These are phyloP conservation scores for Trichomalopsis sarcophagae DNA, from an alignment of 1,140 invertebrate species.

Conservation along the genomic window DNA sequence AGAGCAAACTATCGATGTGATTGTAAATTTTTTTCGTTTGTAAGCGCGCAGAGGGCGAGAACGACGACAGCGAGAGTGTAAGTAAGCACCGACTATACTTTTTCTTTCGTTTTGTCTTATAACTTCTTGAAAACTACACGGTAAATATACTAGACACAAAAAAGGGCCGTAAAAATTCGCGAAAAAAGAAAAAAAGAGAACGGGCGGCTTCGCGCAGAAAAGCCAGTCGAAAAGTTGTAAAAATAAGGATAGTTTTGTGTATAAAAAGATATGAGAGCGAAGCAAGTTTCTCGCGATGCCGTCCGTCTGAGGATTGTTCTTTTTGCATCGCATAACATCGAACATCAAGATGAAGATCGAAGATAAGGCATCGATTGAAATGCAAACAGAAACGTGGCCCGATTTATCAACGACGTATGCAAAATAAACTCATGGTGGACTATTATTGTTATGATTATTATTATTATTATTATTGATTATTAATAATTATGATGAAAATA, in stretches of 20 bases:
- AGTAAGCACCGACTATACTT: background rate
- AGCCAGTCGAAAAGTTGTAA: conserved; percentile 29
- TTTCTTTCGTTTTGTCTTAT: background rate
- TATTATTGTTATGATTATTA: conserved; percentile 31
- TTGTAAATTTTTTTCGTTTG: conserved; percentile 51
- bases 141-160: background rate
- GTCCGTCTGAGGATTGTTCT: background rate
- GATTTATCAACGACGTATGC: conserved; percentile 25
- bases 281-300: conserved; percentile 7
- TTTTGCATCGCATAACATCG: background rate
- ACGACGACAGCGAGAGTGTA: conserved; percentile 20
- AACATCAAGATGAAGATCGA: background rate
- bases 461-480: conserved; percentile 10
- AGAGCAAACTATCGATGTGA: conserved; percentile 44
- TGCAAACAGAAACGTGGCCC: background rate
- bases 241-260: conserved; percentile 32
- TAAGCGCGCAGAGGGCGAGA: conserved; percentile 38
- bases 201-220: conserved; percentile 14
- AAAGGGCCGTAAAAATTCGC: background rate
- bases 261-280: conserved; percentile 1
- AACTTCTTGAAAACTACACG: background rate
- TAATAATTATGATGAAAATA: conserved; percentile 35
- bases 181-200: background rate
- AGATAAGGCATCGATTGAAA: background rate
- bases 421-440: conserved; percentile 16